Conservation (phyloP, 2,888 invertebrate species). For the Sphaeridia pumilis region DNA sequence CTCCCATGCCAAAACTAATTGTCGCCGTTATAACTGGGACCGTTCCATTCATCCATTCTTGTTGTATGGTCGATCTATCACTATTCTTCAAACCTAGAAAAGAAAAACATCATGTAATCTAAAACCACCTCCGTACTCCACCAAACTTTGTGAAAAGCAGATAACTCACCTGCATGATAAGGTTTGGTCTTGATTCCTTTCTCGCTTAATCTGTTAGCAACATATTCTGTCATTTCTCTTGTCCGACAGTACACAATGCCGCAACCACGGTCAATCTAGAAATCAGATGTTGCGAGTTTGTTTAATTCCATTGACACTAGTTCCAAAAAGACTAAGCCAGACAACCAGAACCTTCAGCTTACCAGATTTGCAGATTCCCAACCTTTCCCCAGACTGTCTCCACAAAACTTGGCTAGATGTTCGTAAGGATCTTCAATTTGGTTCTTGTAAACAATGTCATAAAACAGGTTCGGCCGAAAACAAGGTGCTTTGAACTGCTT, state of each 20-base stretch:
- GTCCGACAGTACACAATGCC: constrained; percentile 94
- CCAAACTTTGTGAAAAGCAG: background rate
- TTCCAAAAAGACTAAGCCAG: background rate
- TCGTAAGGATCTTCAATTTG: constrained; percentile 64
- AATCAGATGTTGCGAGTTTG: background rate
- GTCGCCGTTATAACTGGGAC: constrained; percentile 89
- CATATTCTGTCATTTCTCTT: constrained; percentile 73
- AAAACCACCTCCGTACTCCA: background rate
- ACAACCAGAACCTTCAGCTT: constrained; percentile 5
- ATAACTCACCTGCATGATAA: constrained; percentile 80
- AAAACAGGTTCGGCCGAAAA: constrained; percentile 84
- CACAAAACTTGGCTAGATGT: constrained; percentile 67
- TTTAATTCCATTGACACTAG: background rate
- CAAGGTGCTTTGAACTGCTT: constrained; percentile 70
- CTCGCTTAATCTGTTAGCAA: constrained; percentile 62
- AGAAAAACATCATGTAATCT: background rate
- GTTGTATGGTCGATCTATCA: constrained; percentile 67
- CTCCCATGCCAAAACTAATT: constrained; percentile 98
- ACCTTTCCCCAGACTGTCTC: constrained; percentile 51
- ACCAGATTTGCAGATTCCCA: constrained; percentile 37
- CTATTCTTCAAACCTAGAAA: constrained; percentile 54
- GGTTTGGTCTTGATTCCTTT: constrained; percentile 64
- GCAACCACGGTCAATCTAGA: constrained; percentile 46
- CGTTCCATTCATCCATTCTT: constrained; percentile 81
- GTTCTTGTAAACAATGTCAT: constrained; percentile 86